Evolutionary conservation across 2,113 vertebrate species (phyloP).

Genomic region (Pseudorasbora parva): DNA sequence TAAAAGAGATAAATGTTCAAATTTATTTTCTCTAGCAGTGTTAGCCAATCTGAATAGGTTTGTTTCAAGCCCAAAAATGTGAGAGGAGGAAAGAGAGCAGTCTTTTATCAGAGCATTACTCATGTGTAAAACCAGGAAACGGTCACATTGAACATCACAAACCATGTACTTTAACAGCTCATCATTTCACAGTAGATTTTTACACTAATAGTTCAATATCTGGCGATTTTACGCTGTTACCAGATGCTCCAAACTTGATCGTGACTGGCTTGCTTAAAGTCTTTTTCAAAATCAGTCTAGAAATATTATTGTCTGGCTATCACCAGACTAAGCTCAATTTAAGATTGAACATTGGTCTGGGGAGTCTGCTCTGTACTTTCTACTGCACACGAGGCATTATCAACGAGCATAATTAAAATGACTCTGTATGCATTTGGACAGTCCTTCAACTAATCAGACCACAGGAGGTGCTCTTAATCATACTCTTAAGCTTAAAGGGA

Average conservation of each 20-base stretch:
- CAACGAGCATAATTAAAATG: too few relatives aligned
- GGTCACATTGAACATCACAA: not conserved
- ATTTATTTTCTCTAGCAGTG: not conserved
- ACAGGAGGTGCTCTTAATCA: too few relatives aligned
- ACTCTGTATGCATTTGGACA: too few relatives aligned
- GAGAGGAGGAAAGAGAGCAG: not conserved
- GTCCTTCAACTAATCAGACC: too few relatives aligned
- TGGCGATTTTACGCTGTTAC: not conserved
- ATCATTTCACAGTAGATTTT: not conserved
- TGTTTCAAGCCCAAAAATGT: not conserved
- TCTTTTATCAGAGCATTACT: not conserved
- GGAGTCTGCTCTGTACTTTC: too few relatives aligned
- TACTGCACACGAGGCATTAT: too few relatives aligned
- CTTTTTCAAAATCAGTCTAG: not conserved
- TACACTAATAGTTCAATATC: not conserved
- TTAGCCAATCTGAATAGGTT: slow-evolving; percentile 1
- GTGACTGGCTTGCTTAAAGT: not conserved
- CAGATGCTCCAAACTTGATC: not conserved
- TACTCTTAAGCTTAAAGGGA: too few relatives aligned
- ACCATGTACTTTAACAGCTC: not conserved
- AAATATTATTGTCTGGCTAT: too few relatives aligned
- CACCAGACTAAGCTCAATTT: too few relatives aligned
- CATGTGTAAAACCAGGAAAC: not conserved
- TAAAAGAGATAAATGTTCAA: slow-evolving; percentile 31
- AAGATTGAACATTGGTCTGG: too few relatives aligned